Conservation (phyloP, 2,113 vertebrate species). For the Pterocles orientalis region DNA sequence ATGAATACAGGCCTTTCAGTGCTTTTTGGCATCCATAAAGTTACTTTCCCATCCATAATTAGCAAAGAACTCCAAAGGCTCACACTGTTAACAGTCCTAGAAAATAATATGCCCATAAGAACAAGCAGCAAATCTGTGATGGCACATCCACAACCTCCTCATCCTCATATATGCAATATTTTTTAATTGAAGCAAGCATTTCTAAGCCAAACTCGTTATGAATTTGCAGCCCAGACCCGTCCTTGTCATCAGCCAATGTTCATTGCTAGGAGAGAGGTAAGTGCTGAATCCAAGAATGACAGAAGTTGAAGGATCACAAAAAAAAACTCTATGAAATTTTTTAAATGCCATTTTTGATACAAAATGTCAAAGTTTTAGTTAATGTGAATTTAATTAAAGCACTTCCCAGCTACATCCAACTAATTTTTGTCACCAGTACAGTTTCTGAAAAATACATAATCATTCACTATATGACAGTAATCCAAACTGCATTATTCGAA, state of each 20-base stretch:
- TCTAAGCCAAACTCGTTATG: neutral
- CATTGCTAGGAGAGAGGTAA: neutral
- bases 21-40: neutral
- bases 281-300: fast-evolving
- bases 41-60: neutral
- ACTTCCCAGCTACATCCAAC: neutral
- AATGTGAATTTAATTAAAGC: neutral
- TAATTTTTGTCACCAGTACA: neutral
- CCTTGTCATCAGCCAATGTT: neutral
- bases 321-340: neutral
- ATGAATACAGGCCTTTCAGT: neutral
- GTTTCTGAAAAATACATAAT: neutral
- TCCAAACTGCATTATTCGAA: neutral
- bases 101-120: neutral
- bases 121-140: neutral
- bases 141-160: neutral
- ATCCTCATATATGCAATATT: neutral
- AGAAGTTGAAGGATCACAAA: neutral
- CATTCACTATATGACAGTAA: neutral
- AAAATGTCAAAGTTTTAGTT: neutral
- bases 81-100: neutral
- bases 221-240: neutral
- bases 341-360: neutral
- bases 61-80: neutral
- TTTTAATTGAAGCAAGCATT: neutral